phyloP scores from a whole-genome alignment of 2,113 vertebrate species.

The Picathartes gymnocephalus region DNA sequence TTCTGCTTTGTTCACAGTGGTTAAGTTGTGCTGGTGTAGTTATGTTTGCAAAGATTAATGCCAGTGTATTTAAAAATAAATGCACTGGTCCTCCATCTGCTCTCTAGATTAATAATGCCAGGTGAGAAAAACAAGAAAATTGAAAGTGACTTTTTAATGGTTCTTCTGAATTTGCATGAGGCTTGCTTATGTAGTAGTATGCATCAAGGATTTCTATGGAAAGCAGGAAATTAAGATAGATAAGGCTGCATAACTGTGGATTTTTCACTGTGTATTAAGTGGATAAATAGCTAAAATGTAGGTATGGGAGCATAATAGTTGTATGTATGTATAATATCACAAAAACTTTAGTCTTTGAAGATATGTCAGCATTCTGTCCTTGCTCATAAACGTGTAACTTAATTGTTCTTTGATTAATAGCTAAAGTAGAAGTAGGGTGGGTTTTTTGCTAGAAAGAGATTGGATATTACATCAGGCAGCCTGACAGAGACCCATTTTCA shows the following conservation, averaged over 20 bases:
- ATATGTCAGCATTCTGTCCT: constrained; percentile 22
- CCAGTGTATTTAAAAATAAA: constrained; percentile 47
- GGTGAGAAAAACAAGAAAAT: constrained; percentile 31
- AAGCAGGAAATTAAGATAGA: background rate
- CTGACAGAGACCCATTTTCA: constrained; percentile 33
- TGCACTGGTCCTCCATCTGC: constrained; percentile 11
- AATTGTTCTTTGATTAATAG: constrained; percentile 61
- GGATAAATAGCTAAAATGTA: background rate
- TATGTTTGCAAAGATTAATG: constrained; percentile 70
- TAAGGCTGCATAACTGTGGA: background rate
- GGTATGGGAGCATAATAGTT: background rate
- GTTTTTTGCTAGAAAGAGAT: background rate
- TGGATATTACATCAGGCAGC: background rate
- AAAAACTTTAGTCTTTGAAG: constrained; percentile 1
- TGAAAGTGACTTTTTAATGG: constrained; percentile 56
- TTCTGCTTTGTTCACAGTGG: constrained; percentile 57
- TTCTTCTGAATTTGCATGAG: constrained; percentile 42
- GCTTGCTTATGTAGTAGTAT: constrained; percentile 6
- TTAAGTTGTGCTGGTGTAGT: constrained; percentile 61
- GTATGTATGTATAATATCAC: background rate
- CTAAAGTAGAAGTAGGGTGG: constrained; percentile 5
- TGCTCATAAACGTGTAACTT: background rate
- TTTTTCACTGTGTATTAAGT: background rate
- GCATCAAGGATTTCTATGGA: constrained; percentile 1
- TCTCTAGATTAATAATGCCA: constrained; percentile 62